Percentiles rank a stretch among this genome's conserved stretches.
Evolutionary conservation across 2,797 vertebrate genomes (phyloP).

Genomic region (Columba guinea): DNA sequence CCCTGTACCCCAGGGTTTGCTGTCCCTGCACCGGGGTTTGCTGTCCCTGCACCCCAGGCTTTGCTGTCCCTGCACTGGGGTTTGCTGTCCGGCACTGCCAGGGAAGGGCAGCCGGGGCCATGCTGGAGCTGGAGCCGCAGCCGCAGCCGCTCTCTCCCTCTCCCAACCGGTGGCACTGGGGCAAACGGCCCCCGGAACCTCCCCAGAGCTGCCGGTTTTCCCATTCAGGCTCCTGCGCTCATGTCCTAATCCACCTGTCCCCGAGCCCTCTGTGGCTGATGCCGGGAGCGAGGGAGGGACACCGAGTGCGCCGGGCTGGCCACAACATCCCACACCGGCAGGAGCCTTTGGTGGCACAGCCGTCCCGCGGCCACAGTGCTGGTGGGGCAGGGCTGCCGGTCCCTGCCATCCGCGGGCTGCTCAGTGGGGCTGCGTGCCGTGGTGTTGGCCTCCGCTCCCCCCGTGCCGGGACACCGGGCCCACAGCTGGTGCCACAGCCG

Average conservation of each 20-base stretch:
- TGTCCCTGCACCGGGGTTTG: too few relatives aligned
- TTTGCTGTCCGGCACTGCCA: too few relatives aligned
- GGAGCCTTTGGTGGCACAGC: background rate
- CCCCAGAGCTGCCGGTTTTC: background rate
- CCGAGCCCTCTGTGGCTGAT: background rate
- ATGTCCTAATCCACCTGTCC: background rate
- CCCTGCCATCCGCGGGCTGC: background rate
- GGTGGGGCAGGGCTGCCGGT: background rate
- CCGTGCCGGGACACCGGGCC: background rate
- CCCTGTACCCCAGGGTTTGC: too few relatives aligned
- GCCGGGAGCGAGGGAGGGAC: background rate
- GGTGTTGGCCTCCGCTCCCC: background rate
- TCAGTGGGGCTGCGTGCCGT: fast-evolving
- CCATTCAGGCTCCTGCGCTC: background rate
- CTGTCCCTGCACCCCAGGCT: too few relatives aligned
- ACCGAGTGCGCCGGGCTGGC: background rate
- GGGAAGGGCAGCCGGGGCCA: background rate
- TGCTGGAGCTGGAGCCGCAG: background rate
- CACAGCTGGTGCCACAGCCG: too few relatives aligned
- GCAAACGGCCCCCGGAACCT: fast-evolving
- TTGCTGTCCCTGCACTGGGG: too few relatives aligned
- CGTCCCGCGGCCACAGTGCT: fast-evolving
- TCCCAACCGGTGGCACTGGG: background rate
- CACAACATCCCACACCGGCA: fast-evolving
- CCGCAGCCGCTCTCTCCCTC: background rate